phyloP scores from a whole-genome alignment of 2,888 invertebrate species.

The Drosophila formosana region DNA sequence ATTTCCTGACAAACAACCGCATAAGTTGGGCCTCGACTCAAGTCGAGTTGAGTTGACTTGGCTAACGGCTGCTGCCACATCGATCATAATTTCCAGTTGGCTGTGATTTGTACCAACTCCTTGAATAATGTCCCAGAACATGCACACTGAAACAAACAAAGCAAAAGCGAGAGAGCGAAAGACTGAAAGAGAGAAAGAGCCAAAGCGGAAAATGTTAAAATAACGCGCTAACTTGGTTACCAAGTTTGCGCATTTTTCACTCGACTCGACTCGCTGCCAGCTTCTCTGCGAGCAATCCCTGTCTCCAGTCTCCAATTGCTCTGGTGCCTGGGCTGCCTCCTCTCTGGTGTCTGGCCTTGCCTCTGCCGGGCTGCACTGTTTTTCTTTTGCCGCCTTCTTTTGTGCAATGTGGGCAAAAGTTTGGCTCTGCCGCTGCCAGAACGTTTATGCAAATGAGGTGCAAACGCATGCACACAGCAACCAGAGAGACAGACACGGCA shows the following conservation, averaged over 20 bases:
- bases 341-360: conserved; percentile 8
- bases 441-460: conserved; percentile 79
- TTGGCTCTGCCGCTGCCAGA: conserved; percentile 71
- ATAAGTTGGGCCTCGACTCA: conserved; percentile 44
- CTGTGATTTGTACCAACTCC: conserved; percentile 77
- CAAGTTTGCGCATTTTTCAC: conserved; percentile 81
- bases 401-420: conserved; percentile 81
- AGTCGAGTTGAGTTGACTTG: conserved; percentile 4
- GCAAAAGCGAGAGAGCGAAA: conserved; percentile 12
- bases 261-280: conserved; percentile 72
- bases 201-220: conserved; percentile 79
- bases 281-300: conserved; percentile 23
- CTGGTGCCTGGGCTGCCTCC: not conserved
- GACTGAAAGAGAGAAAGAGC: conserved; percentile 30
- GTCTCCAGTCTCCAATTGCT: conserved; percentile 12
- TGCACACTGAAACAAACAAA: conserved; percentile 15
- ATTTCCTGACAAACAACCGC: conserved; percentile 70
- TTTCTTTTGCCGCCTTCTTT: conserved; percentile 60
- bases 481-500: conserved; percentile 27
- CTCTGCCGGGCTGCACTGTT: conserved; percentile 32
- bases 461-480: conserved; percentile 72
- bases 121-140: conserved; percentile 55
- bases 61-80: conserved; percentile 60
- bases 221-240: conserved; percentile 81
- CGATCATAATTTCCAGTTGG: conserved; percentile 76